Conservation (phyloP, 2,888 invertebrate genomes). For the Allygus modestus region DNA sequence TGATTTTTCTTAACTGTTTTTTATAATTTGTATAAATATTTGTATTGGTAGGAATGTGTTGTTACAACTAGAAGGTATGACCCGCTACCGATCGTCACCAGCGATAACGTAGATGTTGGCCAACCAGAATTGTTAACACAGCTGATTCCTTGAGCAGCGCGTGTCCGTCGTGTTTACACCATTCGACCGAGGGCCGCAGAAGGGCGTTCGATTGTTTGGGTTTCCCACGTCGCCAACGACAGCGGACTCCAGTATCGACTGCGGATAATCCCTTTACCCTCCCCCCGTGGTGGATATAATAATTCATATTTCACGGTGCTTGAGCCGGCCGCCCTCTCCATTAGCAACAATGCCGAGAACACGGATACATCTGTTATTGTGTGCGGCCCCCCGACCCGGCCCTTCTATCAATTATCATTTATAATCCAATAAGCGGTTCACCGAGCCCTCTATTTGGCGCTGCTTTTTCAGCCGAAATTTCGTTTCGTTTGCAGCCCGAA, state of each 20-base stretch:
- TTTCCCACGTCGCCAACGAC: conserved; percentile 7
- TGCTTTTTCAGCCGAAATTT: conserved; percentile 32
- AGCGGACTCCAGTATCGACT: neutral
- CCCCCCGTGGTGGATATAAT: conserved; percentile 54
- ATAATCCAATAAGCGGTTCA: conserved; percentile 53
- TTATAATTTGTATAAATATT: too few relatives aligned
- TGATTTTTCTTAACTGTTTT: too few relatives aligned
- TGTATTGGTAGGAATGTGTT: too few relatives aligned
- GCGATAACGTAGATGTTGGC: too few relatives aligned
- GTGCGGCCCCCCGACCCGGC: neutral
- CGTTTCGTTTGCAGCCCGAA: conserved; percentile 7
- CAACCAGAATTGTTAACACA: too few relatives aligned
- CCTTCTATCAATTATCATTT: conserved; percentile 57
- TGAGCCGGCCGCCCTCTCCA: conserved; percentile 37
- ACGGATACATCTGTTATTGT: conserved; percentile 52
- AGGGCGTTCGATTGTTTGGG: conserved; percentile 12
- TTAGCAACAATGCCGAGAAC: conserved; percentile 36
- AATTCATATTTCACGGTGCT: conserved; percentile 65
- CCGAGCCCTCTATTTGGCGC: conserved; percentile 44
- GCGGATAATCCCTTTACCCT: conserved; percentile 41
- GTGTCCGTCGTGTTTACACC: too few relatives aligned
- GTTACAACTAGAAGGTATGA: too few relatives aligned
- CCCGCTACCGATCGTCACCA: too few relatives aligned
- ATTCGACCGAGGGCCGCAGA: too few relatives aligned
- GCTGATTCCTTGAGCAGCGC: too few relatives aligned